Conservation (phyloP, 2,113 vertebrate genomes). For the Syngnathus scovelli region DNA sequence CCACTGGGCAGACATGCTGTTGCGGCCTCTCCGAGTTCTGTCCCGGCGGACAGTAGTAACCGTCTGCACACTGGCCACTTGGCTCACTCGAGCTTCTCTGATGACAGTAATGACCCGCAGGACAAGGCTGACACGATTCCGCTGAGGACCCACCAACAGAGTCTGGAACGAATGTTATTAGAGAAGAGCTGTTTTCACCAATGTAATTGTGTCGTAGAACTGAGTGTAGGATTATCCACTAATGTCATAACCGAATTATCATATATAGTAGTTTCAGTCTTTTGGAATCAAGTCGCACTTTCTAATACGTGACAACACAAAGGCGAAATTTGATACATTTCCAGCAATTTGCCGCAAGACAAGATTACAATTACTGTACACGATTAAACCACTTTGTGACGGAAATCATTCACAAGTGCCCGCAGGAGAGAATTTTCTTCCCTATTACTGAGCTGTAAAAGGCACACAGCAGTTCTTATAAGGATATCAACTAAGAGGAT, state of each 20-base stretch:
- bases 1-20: conserved; percentile 67
- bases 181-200: neutral
- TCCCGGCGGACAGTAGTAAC: conserved; percentile 71
- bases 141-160: conserved; percentile 47
- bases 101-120: conserved; percentile 66
- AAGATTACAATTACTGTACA: conserved; percentile 45
- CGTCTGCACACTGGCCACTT: conserved; percentile 65
- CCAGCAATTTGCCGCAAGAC: conserved; percentile 35
- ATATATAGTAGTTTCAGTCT: neutral
- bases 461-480: conserved; percentile 25
- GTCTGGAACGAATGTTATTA: conserved; percentile 35
- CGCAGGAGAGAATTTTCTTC: conserved; percentile 26
- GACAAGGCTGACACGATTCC: conserved; percentile 63
- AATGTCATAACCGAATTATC: conserved; percentile 14
- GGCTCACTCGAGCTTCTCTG: conserved; percentile 51
- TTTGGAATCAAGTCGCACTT: neutral
- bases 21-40: conserved; percentile 62
- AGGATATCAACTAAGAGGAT: conserved; percentile 26
- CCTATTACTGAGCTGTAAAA: conserved; percentile 35
- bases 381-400: conserved; percentile 48
- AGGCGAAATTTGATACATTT: conserved; percentile 47
- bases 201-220: neutral
- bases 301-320: conserved; percentile 29
- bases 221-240: neutral
- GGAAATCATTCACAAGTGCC: conserved; percentile 47